A percentile compares a stretch with the other conserved stretches of the same genome.
phyloP scores from a whole-genome alignment of 2,888 invertebrate genomes.

The Ennomos quercinarius region DNA sequence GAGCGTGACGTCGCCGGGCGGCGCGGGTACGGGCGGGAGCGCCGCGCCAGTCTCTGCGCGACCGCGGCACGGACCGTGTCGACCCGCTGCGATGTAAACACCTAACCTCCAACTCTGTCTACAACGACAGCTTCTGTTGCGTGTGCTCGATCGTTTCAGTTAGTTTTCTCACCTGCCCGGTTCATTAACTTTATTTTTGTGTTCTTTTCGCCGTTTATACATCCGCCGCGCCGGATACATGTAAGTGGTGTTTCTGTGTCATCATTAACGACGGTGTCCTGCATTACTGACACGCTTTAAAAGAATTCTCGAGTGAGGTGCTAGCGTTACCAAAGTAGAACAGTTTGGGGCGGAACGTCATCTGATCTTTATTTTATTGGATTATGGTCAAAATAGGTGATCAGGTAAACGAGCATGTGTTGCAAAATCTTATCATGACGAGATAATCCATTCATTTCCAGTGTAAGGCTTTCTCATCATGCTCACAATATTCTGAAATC shows the following conservation, averaged over 20 bases:
- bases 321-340: constrained; percentile 62
- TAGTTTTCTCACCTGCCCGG: constrained; percentile 54
- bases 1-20: constrained; percentile 48
- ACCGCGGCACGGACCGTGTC: constrained; percentile 82
- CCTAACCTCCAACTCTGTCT: constrained; percentile 77
- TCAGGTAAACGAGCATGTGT: constrained; percentile 56
- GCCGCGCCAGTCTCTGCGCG: constrained; percentile 75
- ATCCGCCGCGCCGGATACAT: constrained; percentile 61
- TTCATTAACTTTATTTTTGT: constrained; percentile 69
- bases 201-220: constrained; percentile 55
- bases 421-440: constrained; percentile 24
- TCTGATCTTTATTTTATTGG: constrained; percentile 49
- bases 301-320: constrained; percentile 57
- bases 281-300: constrained; percentile 65
- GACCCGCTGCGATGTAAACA: constrained; percentile 84
- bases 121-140: constrained; percentile 78
- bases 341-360: constrained; percentile 49
- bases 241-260: constrained; percentile 78
- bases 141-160: constrained; percentile 65
- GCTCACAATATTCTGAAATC: constrained; percentile 46
- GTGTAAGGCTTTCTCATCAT: constrained; percentile 36
- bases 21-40: constrained; percentile 35
- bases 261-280: constrained; percentile 64
- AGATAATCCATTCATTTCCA: constrained; percentile 14
- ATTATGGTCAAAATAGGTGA: constrained; percentile 63